These are phyloP conservation scores for Leptopilina myrica DNA, from an alignment of 2,888 invertebrate genomes.

Conservation along the genomic window DNA sequence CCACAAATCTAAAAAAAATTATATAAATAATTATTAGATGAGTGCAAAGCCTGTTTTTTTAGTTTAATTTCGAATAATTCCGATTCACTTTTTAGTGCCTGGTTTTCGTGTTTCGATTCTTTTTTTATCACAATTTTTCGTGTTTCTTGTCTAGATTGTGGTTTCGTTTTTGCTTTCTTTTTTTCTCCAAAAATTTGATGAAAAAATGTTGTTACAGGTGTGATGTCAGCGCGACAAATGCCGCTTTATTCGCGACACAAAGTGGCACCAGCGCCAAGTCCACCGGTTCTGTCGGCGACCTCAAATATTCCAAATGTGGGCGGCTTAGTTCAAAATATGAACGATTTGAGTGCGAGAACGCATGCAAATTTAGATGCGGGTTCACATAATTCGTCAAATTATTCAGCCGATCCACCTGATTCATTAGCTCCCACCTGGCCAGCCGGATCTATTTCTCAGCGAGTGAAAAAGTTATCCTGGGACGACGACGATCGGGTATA, in stretches of 20 bases:
- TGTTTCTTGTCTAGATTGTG: not conserved
- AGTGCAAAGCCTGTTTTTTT: too few relatives aligned
- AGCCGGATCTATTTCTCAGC: conserved; percentile 82
- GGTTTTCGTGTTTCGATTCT: too few relatives aligned
- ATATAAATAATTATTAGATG: too few relatives aligned
- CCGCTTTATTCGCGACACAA: conserved; percentile 69
- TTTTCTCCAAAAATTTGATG: not conserved
- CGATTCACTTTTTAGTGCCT: too few relatives aligned
- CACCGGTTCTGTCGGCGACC: conserved; percentile 70
- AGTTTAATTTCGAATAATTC: too few relatives aligned
- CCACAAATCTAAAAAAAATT: too few relatives aligned
- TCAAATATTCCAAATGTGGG: conserved; percentile 73
- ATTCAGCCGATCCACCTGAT: conserved; percentile 71
- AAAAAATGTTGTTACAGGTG: conserved; percentile 57
- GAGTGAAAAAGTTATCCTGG: conserved; percentile 89
- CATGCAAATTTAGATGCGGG: conserved; percentile 63
- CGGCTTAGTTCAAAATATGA: conserved; percentile 74
- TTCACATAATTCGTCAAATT: conserved; percentile 71
- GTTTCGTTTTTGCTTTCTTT: not conserved
- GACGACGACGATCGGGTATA: conserved; percentile 79
- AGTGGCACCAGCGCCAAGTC: conserved; percentile 69
- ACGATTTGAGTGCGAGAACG: conserved; percentile 71
- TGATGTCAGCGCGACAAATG: conserved; percentile 67
- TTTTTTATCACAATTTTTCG: not conserved
- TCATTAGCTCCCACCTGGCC: conserved; percentile 80